phyloP scores from a whole-genome alignment of 2,113 vertebrate genomes.

The Potamarius usumacintae region DNA sequence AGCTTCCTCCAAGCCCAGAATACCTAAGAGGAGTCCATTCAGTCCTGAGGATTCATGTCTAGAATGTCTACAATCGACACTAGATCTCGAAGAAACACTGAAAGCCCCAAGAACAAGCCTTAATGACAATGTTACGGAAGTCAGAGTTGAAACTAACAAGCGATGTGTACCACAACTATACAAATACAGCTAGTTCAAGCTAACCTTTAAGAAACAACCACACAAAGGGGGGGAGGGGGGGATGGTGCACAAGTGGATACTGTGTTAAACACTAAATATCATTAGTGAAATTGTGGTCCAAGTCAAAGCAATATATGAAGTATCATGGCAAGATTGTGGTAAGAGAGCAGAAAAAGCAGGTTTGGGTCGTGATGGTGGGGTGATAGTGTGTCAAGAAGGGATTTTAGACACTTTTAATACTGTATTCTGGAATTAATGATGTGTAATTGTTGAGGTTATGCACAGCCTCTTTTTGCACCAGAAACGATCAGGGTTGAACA shows the following conservation, averaged over 20 bases:
- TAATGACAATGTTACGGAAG: not conserved
- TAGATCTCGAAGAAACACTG: not conserved
- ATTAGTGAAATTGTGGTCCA: not conserved
- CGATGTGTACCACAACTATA: not conserved
- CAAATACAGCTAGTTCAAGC: not conserved
- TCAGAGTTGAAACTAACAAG: not conserved
- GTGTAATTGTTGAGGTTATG: too few relatives aligned
- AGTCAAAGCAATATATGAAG: not conserved
- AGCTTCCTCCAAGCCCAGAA: not conserved
- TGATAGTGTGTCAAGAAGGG: not conserved
- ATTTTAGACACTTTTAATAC: not conserved
- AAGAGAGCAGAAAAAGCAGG: not conserved
- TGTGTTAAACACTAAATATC: not conserved
- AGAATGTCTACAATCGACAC: not conserved
- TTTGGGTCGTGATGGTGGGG: not conserved
- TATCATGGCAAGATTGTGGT: not conserved
- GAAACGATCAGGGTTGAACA: not conserved
- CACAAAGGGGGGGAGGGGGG: not conserved
- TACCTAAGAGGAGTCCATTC: not conserved
- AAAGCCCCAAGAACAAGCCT: not conserved
- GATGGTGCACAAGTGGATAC: not conserved
- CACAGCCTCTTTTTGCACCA: not conserved
- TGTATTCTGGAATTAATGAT: not conserved
- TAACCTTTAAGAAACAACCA: not conserved
- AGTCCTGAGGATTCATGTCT: not conserved